Evolutionary conservation across 2,797 vertebrate genomes (phyloP).

Genomic region (Echeneis naucrates): DNA sequence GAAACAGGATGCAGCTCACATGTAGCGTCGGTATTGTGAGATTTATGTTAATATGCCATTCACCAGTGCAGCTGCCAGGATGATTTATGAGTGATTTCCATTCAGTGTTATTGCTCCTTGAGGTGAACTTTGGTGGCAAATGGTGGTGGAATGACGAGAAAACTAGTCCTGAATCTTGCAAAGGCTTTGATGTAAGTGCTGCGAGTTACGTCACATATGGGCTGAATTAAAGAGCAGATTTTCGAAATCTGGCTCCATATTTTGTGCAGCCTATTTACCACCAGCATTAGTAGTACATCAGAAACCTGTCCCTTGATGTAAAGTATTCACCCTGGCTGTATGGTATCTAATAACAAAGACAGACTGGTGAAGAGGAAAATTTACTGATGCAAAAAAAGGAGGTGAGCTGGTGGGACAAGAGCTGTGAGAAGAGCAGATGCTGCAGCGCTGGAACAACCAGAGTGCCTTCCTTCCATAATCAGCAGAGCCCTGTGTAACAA

Average conservation of each 20-base stretch:
- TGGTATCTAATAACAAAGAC: constrained; percentile 19
- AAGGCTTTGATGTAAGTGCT: constrained; percentile 5
- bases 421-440: constrained; percentile 42
- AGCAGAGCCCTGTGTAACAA: constrained; percentile 46
- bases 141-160: neutral
- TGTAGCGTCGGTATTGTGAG: constrained; percentile 37
- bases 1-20: constrained; percentile 24
- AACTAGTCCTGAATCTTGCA: constrained; percentile 29
- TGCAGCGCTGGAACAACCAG: constrained; percentile 30
- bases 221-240: constrained; percentile 7
- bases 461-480: constrained; percentile 7
- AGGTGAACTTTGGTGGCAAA: constrained; percentile 27
- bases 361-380: constrained; percentile 15
- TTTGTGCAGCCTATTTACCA: constrained; percentile 3
- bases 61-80: constrained; percentile 52
- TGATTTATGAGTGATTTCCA: constrained; percentile 53
- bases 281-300: constrained; percentile 7
- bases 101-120: constrained; percentile 38
- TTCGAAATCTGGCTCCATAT: constrained; percentile 19
- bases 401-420: neutral
- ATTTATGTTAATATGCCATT: constrained; percentile 54
- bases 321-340: constrained; percentile 1
- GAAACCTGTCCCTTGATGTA: constrained; percentile 31
- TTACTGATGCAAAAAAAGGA: constrained; percentile 23
- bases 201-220: neutral